phyloP scores from a whole-genome alignment of 1,140 invertebrate genomes.

The Babylonia areolata region DNA sequence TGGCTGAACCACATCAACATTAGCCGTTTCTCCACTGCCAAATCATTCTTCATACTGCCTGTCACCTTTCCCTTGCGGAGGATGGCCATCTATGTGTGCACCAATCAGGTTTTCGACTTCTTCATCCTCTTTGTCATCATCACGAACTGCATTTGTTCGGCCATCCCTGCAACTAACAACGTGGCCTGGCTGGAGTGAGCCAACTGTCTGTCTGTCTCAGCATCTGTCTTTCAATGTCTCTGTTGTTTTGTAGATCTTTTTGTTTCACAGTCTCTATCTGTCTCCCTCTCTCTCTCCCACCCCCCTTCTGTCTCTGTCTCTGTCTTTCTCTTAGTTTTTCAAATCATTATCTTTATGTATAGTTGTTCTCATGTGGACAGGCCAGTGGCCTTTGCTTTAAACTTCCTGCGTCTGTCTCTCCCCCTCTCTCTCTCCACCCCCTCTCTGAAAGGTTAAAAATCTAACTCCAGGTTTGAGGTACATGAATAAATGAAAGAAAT shows the following conservation, averaged over 20 bases:
- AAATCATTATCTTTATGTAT: too few species aligned
- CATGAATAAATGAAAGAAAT: not conserved
- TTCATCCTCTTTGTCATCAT: conserved; percentile 96
- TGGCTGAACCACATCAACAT: conserved; percentile 95
- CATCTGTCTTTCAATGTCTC: not conserved
- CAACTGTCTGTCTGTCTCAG: too few species aligned
- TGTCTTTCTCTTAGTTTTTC: too few species aligned
- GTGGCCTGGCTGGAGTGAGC: conserved; percentile 96
- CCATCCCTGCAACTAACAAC: conserved; percentile 87
- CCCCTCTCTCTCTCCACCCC: too few species aligned
- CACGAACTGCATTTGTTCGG: conserved; percentile 96
- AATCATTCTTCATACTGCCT: conserved; percentile 92
- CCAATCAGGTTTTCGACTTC: conserved; percentile 90
- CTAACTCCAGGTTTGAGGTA: not conserved
- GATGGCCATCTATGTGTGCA: conserved; percentile 91
- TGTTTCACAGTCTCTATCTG: not conserved
- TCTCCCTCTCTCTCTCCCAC: not conserved
- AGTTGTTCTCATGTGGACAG: too few species aligned
- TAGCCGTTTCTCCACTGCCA: conserved; percentile 93
- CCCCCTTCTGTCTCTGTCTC: not conserved
- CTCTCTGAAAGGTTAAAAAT: not conserved
- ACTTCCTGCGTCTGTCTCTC: not conserved
- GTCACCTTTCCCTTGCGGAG: conserved; percentile 91
- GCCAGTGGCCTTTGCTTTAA: too few species aligned
- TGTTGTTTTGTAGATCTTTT: not conserved